Base-by-base conservation (phyloP, 2,113 vertebrate genomes). In the Caretta caretta region DNA sequence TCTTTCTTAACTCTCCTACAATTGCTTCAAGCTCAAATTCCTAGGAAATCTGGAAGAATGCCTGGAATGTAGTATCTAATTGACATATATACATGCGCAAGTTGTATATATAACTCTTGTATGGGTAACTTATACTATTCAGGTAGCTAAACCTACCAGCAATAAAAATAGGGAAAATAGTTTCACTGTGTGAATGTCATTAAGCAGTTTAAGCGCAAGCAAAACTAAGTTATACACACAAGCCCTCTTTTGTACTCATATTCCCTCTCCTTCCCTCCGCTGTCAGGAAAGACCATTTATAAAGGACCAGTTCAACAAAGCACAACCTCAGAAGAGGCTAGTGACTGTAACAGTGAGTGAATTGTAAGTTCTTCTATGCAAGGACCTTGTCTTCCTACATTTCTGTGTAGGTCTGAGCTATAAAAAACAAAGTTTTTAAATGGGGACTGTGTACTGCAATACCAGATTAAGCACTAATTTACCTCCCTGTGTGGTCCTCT, bases 341-440 rank as follows among this genome's bases (percentile, higher is more conserved):
- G 91, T 65, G 65, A 9, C 84, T 95, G 49, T 62, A 48, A 31
- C 56, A 54, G 38, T 31, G 4, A 35, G 75, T 14, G 12, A 22
- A 76, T 76, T 76, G 24, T 48, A 76, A 76, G 75, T 22, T 25
- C 25, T 38, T 76, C 38, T 83, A 35, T 92, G 92, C 94, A 84
- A 94, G 83, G 86, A 88, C 53, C 90, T 79, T 92, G 79, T 92
- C 42, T 4, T 87, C 31, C 75, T 93, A n/a, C 22, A 56, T 90
- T 85, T 82, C 93, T 56, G 75, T 79, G 27, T 90, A 94, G 29
- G 38, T 95, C 95, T 82, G 79, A n/a, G 62, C 88, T 48, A 27
- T 90, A 79, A 97, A 96, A 96, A 97, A 97, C 93, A 53, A 53
- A 92, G 91, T 35, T 93, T 93, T 96, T 92, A 95, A 95, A 92